Conservation (phyloP, 2,113 vertebrate species). For the Ailurus styani region DNA sequence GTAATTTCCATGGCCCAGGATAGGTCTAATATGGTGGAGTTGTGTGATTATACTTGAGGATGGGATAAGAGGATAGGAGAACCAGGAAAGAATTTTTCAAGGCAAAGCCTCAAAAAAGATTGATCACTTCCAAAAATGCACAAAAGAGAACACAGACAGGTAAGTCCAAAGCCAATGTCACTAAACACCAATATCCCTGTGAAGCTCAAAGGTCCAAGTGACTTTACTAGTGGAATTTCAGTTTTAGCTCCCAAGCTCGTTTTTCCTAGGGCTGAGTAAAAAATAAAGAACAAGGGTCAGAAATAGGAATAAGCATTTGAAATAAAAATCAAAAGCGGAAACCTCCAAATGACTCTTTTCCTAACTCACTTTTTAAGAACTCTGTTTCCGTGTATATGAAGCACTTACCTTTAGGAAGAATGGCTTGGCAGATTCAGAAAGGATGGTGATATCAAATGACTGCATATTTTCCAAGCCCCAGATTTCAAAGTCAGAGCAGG, state of each 20-base stretch:
- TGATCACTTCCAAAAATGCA: not conserved
- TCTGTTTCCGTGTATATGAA: not conserved
- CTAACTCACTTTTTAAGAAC: not conserved
- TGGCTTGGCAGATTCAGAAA: not conserved
- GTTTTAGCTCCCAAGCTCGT: not conserved
- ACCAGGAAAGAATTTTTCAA: not conserved
- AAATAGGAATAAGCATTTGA: not conserved
- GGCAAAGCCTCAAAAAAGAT: not conserved
- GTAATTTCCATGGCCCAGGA: not conserved
- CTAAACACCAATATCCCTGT: not conserved
- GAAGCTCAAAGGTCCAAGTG: not conserved
- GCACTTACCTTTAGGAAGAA: not conserved
- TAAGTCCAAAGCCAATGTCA: constrained; percentile 51
- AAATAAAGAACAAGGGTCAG: constrained; percentile 8
- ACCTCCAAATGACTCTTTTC: not conserved
- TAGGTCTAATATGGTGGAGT: not conserved
- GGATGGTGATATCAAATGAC: not conserved
- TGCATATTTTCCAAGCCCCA: not conserved
- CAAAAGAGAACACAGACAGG: not conserved
- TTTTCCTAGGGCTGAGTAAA: not conserved
- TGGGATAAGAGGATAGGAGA: not conserved
- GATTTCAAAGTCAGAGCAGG: not conserved
- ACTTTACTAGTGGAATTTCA: constrained; percentile 7
- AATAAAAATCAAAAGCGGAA: constrained; percentile 45
- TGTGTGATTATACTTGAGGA: not conserved